Evolutionary conservation across 2,113 vertebrate genomes (phyloP), one percentile per base, ranked within the genome.

Genomic region (Micromys minutus): DNA sequence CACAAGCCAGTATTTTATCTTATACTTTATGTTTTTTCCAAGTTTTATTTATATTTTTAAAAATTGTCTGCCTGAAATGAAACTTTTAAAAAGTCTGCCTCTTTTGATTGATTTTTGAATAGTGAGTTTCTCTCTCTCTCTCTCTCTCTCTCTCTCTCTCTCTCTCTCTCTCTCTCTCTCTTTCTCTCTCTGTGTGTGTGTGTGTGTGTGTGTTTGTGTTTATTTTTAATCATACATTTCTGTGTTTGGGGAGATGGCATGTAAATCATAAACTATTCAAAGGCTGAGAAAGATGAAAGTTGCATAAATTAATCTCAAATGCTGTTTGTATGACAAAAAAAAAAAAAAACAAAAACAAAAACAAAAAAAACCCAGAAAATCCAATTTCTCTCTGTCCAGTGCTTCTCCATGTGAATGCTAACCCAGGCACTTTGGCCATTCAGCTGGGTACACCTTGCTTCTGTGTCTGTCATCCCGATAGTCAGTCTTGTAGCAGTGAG

Each of bases 41-140:
- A 63, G 12, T 16, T 39, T 92, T 31, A 24, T 24, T 59, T 83
- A 24, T 10, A 0, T 6, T 9, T 55, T 93, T 87, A 95, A 29
- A 77, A 69, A 96, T n/a, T 95, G 17, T 10, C 34, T 95, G 19
- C 8, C 57, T 74, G 87, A 81, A 97, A 94, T 94, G 93, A 93
- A 69, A 59, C 87, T 71, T 93, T 63, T 93, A 3, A 0, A 65
- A 92, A 87, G 72, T 65, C 59, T 96, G 47, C 17, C 77, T 97
- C 71, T 45, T 69, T 63, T 97, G 89, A 80, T 84, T 96, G 39
- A 79, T 72, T 63, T 29, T 1, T 45, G 42, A 85, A 89, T 87
- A 71, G 36, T 71, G 26, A 97, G 16, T 79, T 11, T n/a, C n/a
- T n/a, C n/a, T n/a, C n/a, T n/a, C n/a, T n/a, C n/a, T n/a, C n/a